Evolutionary conservation across 2,888 invertebrate genomes (phyloP).

Genomic region (Caenorhabditis sp.): DNA sequence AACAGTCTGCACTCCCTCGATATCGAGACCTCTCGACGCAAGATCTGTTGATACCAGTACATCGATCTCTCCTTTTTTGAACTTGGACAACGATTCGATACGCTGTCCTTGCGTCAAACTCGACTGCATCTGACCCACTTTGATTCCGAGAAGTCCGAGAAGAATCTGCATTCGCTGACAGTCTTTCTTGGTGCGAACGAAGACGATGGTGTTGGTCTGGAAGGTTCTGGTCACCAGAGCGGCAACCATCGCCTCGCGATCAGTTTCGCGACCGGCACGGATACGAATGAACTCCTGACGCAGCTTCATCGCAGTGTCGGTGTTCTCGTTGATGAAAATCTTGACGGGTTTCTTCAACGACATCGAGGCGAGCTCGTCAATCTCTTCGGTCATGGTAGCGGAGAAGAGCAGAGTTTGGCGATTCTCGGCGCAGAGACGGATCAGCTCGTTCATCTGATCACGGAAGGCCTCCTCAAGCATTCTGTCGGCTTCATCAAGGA

Average conservation of each 20-base stretch:
- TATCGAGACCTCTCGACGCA: conserved; percentile 95
- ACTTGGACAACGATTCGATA: conserved; percentile 80
- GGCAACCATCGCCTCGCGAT: conserved; percentile 91
- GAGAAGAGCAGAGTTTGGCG: conserved; percentile 98
- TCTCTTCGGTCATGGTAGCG: conserved; percentile 99
- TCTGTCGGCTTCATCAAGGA: conserved; percentile 90
- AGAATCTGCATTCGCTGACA: conserved; percentile 95
- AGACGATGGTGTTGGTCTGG: conserved; percentile 87
- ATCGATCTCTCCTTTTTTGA: conserved; percentile 84
- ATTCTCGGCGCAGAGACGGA: conserved; percentile 92
- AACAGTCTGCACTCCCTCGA: conserved; percentile 87
- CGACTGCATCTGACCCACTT: conserved; percentile 93
- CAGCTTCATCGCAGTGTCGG: conserved; percentile 95
- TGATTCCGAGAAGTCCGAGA: conserved; percentile 92
- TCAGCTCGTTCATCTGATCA: conserved; percentile 98
- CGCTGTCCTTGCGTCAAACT: conserved; percentile 93
- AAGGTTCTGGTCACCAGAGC: conserved; percentile 73
- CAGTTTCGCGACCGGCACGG: conserved; percentile 87
- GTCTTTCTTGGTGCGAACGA: conserved; percentile 96
- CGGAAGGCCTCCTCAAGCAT: conserved; percentile 99
- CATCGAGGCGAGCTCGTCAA: conserved; percentile 93
- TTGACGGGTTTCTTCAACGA: conserved; percentile 94
- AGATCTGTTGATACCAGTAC: conserved; percentile 94
- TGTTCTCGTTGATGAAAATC: conserved; percentile 96
- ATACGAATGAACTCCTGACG: conserved; percentile 92